These are phyloP conservation scores for Micromesistius poutassou DNA, from an alignment of 2,797 vertebrate genomes.

Conservation along the genomic window DNA sequence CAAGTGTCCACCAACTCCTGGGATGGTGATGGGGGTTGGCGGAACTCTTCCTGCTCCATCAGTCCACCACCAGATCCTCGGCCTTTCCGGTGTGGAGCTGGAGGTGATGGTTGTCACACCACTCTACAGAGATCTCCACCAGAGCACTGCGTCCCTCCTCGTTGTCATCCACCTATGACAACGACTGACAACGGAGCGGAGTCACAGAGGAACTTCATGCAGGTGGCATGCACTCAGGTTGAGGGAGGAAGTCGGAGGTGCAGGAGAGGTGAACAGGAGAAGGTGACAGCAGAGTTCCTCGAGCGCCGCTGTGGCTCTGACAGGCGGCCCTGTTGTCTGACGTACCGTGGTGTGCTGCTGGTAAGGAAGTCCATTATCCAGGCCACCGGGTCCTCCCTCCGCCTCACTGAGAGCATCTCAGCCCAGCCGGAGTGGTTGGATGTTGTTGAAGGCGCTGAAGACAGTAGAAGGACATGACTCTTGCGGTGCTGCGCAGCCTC, in stretches of 20 bases:
- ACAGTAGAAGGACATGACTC: too few relatives aligned
- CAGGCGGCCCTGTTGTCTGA: not conserved
- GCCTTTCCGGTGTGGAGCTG: not conserved
- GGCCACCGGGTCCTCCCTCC: too few relatives aligned
- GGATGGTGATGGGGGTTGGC: not conserved
- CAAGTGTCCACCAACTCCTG: not conserved
- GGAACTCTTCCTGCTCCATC: not conserved
- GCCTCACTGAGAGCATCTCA: too few relatives aligned
- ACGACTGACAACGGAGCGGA: too few relatives aligned
- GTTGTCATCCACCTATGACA: not conserved
- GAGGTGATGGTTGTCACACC: not conserved
- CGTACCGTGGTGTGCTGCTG: not conserved
- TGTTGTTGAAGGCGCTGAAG: too few relatives aligned
- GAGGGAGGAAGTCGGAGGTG: too few relatives aligned
- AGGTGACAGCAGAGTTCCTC: not conserved
- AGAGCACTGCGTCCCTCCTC: not conserved
- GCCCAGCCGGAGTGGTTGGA: too few relatives aligned
- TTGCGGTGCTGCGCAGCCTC: too few relatives aligned
- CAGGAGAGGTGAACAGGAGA: too few relatives aligned
- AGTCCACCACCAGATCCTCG: not conserved
- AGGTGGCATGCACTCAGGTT: too few relatives aligned
- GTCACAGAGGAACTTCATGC: too few relatives aligned
- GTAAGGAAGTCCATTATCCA: too few relatives aligned
- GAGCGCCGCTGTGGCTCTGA: not conserved
- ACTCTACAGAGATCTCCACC: not conserved